Base-by-base conservation (phyloP, 37 sponge, comb jelly and placozoan genomes). In the Hexactinellida sp. region DNA sequence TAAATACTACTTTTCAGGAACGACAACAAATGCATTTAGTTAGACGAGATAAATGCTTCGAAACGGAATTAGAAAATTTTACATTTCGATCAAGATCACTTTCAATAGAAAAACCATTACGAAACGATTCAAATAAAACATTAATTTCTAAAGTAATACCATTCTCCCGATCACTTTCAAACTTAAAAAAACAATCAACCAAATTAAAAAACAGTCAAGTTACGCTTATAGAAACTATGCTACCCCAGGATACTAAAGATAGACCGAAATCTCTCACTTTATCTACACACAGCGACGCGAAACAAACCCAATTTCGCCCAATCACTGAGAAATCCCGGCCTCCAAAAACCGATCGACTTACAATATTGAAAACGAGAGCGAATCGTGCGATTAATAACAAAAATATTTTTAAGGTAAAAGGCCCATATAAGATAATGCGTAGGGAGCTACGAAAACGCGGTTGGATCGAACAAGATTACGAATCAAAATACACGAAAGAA, bases 391-490 rank as follows among this genome's bases (percentile, higher is more conserved):
- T 83, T 38, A 37, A 83, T 23, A 10, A 83, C 0, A 92, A 92
- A 85, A 94, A 89, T 37, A 89, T 94, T 30, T 97, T 97, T 85
- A 84, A 90, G 7, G 85, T 91, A 23, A 38, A 83, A 34, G 94
- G 94, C 47, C 91, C 91, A 24, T 97, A 97, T 83, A 76, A 88
- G 9, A 63, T 84, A n/a, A 71, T 97, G 7, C 88, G 94, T 0
- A 86, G 82, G 82, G 54, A 90, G 19, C 86, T 97, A 55, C 37
- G 91, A 3, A 52, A 63, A 82, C 87, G 97, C 25, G 97, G 97
- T 0, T 97, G 97, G 97, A 93, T 97, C 54, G 97, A 94, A 84
- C 87, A 88, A 82, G 84, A 88, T 55, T 91, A 94, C 84, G 23
- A 86, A 19, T 86, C 55, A 19, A 41, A 86, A 85, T 23, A 54